Evolutionary conservation across 2,797 vertebrate genomes (phyloP), one percentile per base, ranked within the genome.

Genomic region (Amblyopsis hoosieri): DNA sequence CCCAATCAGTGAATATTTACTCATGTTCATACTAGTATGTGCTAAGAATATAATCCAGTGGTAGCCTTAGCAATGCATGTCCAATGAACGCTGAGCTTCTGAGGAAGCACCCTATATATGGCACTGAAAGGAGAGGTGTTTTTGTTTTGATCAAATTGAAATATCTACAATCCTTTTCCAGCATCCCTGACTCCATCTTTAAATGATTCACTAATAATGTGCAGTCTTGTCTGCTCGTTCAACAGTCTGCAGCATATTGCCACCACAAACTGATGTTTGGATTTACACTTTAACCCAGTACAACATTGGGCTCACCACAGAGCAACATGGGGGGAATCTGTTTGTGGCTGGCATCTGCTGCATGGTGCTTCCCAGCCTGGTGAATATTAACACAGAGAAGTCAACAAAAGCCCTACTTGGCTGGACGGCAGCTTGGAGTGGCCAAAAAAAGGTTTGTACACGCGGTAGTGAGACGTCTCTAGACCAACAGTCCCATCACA

Each of bases 371-470:
- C 56, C 63, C 12, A 63, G 76, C 63, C 81, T 79, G 79, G 76
- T 89, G 85, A 86, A 90, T 86, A 91, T 89, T 84, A 85, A 89
- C 82, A 77, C 51, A 69, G 86, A 82, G 76, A 57, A 89, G 79
- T 82, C 69, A 66, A 73, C 77, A 65, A 80, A 88, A 85, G 73
- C 77, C 74, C 76, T 65, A 80, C 65, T 86, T 87, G 86, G 85
- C 84, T 75, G 76, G 33, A 75, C 63, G 67, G 73, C 70, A 64
- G 81, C 72, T 71, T 81, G 71, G 71, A 64, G 79, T 82, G 86
- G 86, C 85, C 82, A 86, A 83, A 77, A 78, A 80, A 74, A 67
- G 76, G 81, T 80, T 82, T 79, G 77, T 71, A 76, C 7, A 72
- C 76, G 15, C 69, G 13, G 74, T 72, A 56, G 79, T 71, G 56